Conservation (phyloP, 92 coral and sea anemone species). For the Phenganax subtilis region DNA sequence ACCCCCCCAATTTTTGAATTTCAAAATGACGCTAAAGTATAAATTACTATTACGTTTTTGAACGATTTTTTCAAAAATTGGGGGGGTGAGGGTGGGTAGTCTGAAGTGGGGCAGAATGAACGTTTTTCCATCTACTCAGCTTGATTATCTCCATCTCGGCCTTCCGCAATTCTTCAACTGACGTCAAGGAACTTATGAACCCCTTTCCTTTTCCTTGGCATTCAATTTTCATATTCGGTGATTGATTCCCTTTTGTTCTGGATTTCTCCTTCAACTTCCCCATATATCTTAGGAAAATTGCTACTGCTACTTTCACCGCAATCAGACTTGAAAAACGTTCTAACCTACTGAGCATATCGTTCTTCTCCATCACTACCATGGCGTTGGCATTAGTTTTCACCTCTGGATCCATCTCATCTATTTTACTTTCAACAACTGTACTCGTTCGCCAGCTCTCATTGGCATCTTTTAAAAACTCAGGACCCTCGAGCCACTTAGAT, state of each 20-base stretch:
- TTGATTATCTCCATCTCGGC: no score
- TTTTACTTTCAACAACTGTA: no score
- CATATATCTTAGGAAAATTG: conserved; percentile 52
- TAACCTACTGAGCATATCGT: conserved; percentile 45
- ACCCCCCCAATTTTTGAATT: no score
- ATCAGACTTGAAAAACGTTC: conserved; percentile 56
- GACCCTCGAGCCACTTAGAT: no score
- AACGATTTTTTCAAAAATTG: no score
- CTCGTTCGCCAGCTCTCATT: conserved; percentile 47
- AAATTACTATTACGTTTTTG: no score
- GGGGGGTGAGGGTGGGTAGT: no score
- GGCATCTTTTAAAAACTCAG: conserved; percentile 40
- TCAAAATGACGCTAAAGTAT: no score
- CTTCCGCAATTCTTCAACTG: no score
- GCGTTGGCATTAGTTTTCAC: conserved; percentile 39
- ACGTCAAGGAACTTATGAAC: conserved; percentile 14
- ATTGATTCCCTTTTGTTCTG: conserved; percentile 4
- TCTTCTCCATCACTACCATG: conserved; percentile 42
- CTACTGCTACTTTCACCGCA: conserved; percentile 45
- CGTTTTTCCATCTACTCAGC: no score
- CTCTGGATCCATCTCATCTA: no score
- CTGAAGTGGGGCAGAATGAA: no score
- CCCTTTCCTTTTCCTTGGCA: neutral
- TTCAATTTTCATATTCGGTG: neutral
- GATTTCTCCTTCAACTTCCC: conserved; percentile 47